Evolutionary conservation across 2,113 vertebrate species (phyloP).

Genomic region (Sturnus vulgaris): DNA sequence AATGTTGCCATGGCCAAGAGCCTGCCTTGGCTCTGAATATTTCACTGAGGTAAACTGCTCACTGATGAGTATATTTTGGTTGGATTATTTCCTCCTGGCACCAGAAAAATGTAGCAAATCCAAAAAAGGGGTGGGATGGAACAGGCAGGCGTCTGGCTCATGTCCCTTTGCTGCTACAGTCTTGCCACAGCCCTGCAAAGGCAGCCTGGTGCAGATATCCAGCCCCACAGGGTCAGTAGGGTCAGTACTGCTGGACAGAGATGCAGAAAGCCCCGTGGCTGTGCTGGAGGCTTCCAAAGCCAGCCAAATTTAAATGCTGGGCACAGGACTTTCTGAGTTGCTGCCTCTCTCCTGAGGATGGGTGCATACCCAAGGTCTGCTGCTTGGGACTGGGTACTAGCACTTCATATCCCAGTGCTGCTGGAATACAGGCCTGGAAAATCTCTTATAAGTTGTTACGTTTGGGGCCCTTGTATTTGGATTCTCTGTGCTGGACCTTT

Average conservation of each 20-base stretch:
- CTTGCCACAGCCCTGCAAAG: not conserved
- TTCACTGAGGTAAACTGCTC: not conserved
- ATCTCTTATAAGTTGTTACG: not conserved
- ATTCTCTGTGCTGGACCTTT: not conserved
- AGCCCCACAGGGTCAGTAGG: not conserved
- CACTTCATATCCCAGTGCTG: not conserved
- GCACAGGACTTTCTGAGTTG: not conserved
- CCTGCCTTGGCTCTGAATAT: not conserved
- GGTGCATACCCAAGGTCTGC: not conserved
- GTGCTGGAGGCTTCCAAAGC: not conserved
- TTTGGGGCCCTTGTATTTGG: not conserved
- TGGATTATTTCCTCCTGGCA: not conserved
- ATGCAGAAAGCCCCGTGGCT: not conserved
- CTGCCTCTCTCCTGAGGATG: not conserved
- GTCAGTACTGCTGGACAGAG: not conserved
- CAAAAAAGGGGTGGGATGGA: not conserved
- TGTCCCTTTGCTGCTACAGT: not conserved
- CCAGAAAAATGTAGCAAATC: not conserved
- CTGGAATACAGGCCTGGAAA: not conserved
- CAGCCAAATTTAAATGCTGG: not conserved
- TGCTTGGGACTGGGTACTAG: not conserved
- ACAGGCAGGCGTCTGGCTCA: not conserved
- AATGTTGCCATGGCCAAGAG: not conserved
- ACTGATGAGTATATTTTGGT: not conserved
- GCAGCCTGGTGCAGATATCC: not conserved